Base-by-base conservation (phyloP, 2,888 invertebrate species). In the Aspidiotus rigidus region DNA sequence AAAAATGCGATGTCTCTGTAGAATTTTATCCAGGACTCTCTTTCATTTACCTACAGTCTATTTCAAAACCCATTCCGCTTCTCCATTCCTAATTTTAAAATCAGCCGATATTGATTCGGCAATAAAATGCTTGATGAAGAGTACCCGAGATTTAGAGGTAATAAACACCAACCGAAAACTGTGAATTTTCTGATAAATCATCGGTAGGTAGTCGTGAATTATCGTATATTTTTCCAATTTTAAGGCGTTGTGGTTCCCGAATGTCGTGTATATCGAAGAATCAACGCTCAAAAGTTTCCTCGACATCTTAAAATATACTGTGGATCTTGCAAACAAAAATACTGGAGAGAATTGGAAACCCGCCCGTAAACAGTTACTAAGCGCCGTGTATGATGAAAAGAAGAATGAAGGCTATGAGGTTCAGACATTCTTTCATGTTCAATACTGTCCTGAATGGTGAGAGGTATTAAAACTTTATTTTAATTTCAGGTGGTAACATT, bases 101-200 rank as follows among this genome's bases (percentile, higher is more conserved):
- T 62, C 62, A 17, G 69, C 69, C 40, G 69, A 69, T 44, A 44
- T 69, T 44, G 62, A 62, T 42, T 69, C 69, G 8, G 57, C 56
- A 7, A 56, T 69, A 7, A 41, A 59, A 42, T 41, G 7, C 17
- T 57, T 66, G 39, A 42, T 66, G n/a, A 39, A 57, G 44, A 17
- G 13, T 9, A 66, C 66, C 17, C 16, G 59, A 59, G 44, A 56
- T 42, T 42, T 49, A 15, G 59, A 66, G n/a, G 66, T 66, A 28
- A 56, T 3, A 3, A 56, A 10, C n/a, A n/a, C n/a, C n/a, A n/a
- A n/a, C n/a, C n/a, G n/a, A n/a, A n/a, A n/a, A n/a, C n/a, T n/a
- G n/a, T 13, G 10, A 49, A 13, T 49, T 49, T 13, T 1, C 5
- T 28, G 5, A 28, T 28, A 28, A 28, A 28, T 28, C 28, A 28